Conservation (phyloP, 2,888 invertebrate species). For the Catocala nupta region DNA sequence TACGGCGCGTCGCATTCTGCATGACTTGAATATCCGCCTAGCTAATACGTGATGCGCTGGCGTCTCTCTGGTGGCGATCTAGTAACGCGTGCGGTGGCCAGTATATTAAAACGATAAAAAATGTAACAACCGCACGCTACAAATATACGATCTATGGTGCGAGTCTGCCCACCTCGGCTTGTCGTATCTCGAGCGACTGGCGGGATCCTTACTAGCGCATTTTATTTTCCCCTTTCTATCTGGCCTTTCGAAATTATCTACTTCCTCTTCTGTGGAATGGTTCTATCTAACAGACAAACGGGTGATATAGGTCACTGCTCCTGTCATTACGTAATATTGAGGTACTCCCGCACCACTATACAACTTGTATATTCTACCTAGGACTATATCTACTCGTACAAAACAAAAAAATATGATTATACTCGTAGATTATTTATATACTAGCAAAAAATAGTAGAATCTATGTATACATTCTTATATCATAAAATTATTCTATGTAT, state of each 20-base stretch:
- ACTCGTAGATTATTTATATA: conserved; percentile 14
- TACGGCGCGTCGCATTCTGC: no score
- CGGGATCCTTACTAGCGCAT: conserved; percentile 28
- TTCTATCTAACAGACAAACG: conserved; percentile 44
- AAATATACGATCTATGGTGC: no score
- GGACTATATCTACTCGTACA: conserved; percentile 8
- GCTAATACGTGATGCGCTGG: no score
- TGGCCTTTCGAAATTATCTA: conserved; percentile 28
- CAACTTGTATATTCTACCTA: conserved; percentile 13
- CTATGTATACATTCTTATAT: no score
- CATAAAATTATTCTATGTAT: no score
- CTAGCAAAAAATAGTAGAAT: not conserved
- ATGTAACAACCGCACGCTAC: no score
- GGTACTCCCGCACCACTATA: conserved; percentile 28
- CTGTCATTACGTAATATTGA: conserved; percentile 22
- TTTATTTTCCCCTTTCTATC: conserved; percentile 38
- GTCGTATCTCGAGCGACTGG: conserved; percentile 38
- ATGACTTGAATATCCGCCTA: no score
- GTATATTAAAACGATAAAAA: no score
- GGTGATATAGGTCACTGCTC: conserved; percentile 24
- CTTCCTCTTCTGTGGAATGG: conserved; percentile 37
- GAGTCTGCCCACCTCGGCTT: not conserved
- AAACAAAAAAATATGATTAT: conserved; percentile 8
- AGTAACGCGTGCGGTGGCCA: no score
- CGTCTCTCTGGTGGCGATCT: no score